Percentiles rank a stretch among this genome's conserved stretches.
Evolutionary conservation across 2,113 vertebrate genomes (phyloP).

Genomic region (Probosciger aterrimus): DNA sequence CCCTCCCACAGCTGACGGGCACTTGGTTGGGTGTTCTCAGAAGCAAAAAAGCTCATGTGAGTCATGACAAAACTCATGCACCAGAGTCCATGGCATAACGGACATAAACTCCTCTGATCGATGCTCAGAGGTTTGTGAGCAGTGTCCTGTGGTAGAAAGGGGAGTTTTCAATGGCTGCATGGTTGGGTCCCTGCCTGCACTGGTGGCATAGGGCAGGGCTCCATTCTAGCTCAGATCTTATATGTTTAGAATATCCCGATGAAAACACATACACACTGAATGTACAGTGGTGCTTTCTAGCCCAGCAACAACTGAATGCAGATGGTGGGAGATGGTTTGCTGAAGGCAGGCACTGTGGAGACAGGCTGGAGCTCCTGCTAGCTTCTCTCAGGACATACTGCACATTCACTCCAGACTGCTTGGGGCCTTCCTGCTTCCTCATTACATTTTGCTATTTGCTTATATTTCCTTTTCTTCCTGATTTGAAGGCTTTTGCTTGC

Average conservation of each 20-base stretch:
- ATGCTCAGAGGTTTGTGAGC: background rate
- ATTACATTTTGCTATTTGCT: conserved; percentile 7
- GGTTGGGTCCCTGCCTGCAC: background rate
- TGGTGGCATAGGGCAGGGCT: background rate
- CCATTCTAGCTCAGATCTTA: background rate
- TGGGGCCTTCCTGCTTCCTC: background rate
- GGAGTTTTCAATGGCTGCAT: background rate
- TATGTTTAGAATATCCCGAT: background rate
- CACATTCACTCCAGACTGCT: background rate
- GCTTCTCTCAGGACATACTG: background rate
- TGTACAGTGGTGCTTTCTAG: background rate
- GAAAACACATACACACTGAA: background rate
- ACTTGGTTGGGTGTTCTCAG: background rate
- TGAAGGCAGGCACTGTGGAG: background rate
- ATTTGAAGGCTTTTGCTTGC: conserved; percentile 1
- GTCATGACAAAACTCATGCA: background rate
- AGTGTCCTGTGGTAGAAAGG: background rate
- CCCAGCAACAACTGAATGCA: background rate
- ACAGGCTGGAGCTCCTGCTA: background rate
- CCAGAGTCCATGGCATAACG: background rate
- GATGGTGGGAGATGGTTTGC: background rate
- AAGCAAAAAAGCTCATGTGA: background rate
- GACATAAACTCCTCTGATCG: accelerated
- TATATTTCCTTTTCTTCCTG: conserved; percentile 3
- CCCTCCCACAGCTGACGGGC: accelerated